Percentiles rank a stretch among this genome's conserved stretches.
phyloP scores from a whole-genome alignment of 1,140 invertebrate species.

The Ceratina calcarata region DNA sequence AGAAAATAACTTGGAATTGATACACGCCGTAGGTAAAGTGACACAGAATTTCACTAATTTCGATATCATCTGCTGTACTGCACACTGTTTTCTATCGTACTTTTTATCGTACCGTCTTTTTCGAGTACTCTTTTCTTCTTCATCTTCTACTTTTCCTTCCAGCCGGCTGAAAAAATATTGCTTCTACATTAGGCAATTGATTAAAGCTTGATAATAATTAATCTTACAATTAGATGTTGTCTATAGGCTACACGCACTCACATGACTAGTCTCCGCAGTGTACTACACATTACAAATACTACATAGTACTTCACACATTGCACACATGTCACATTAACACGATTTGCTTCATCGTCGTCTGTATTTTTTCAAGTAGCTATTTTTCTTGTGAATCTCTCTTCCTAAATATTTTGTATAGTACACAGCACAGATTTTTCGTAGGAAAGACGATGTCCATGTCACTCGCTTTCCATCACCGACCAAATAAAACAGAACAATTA shows the following conservation, averaged over 20 bases:
- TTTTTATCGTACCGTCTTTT: not conserved
- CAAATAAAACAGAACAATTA: no score
- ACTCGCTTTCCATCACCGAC: no score
- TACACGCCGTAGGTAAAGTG: slow-evolving; percentile 80
- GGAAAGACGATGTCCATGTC: no score
- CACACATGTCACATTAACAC: slow-evolving; percentile 19
- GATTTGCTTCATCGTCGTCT: slow-evolving; percentile 19
- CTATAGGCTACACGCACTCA: slow-evolving; percentile 13
- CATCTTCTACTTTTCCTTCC: slow-evolving; percentile 36
- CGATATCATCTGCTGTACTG: slow-evolving; percentile 51
- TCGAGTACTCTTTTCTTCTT: slow-evolving; percentile 7
- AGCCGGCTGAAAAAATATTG: slow-evolving; percentile 60
- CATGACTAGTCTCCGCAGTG: not conserved
- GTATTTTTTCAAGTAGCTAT: slow-evolving; percentile 32
- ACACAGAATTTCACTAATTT: slow-evolving; percentile 56
- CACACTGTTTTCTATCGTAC: slow-evolving; percentile 40
- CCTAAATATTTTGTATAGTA: not conserved
- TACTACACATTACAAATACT: not conserved
- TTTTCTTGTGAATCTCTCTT: not conserved
- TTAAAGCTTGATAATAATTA: slow-evolving; percentile 48
- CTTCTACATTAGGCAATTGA: slow-evolving; percentile 61
- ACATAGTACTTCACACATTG: not conserved
- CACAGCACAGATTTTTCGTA: no score
- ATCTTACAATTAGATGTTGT: slow-evolving; percentile 32
- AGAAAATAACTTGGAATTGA: slow-evolving; percentile 78